Conservation (phyloP, 2,113 vertebrate genomes). For the Mustela nigripes region DNA sequence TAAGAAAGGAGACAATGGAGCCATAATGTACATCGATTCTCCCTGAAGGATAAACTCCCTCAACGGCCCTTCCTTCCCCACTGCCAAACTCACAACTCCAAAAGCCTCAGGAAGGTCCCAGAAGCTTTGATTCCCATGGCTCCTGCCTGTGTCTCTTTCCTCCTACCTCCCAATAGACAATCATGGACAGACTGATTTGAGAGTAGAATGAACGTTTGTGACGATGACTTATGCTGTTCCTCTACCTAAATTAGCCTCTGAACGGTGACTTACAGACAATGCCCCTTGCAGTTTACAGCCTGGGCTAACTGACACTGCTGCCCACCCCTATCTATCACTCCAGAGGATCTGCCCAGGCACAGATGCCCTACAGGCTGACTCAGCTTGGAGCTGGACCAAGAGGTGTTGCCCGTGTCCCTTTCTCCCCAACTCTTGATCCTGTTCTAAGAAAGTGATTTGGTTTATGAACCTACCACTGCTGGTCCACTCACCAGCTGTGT, state of each 20-base stretch:
- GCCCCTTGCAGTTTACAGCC: background rate
- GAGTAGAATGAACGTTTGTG: background rate
- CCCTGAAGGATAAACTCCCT: background rate
- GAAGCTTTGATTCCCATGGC: background rate
- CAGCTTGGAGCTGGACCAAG: background rate
- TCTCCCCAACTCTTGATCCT: background rate
- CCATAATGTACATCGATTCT: background rate
- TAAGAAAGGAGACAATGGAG: background rate
- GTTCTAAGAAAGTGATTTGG: constrained; percentile 11
- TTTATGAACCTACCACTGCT: background rate
- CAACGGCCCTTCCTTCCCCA: background rate
- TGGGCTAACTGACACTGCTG: background rate
- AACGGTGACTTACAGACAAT: background rate
- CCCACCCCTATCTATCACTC: background rate
- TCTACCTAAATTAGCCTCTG: background rate
- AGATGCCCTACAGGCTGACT: background rate
- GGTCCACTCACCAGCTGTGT: background rate
- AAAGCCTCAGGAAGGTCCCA: background rate
- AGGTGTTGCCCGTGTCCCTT: background rate
- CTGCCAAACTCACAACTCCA: background rate
- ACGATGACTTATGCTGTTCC: background rate
- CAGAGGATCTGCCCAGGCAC: background rate
- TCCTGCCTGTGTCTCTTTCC: background rate
- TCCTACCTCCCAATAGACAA: background rate
- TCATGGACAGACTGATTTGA: background rate